Evolutionary conservation across 92 coral and sea anemone genomes (phyloP).

Genomic region (Heteractis magnifica): DNA sequence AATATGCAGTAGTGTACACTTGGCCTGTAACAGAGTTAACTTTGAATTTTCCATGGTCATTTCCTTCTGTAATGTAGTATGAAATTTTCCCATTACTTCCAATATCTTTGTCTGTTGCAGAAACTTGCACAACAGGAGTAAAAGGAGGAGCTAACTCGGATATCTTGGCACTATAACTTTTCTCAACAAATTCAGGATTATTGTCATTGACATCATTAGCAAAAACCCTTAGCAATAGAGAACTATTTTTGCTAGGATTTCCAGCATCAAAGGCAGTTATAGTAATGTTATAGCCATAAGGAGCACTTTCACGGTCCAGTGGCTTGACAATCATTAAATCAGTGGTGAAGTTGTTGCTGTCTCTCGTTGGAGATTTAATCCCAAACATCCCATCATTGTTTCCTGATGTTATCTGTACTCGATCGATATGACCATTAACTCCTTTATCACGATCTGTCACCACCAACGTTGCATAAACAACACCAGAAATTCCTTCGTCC

Average conservation of each 20-base stretch:
- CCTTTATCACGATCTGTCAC: slow-evolving; percentile 79
- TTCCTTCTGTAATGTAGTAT: slow-evolving; percentile 64
- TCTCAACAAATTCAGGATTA: slow-evolving; percentile 54
- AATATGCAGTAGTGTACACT: slow-evolving; percentile 55
- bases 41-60: slow-evolving; percentile 52
- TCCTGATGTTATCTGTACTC: slow-evolving; percentile 74
- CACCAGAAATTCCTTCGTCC: slow-evolving; percentile 50
- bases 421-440: slow-evolving; percentile 76
- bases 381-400: slow-evolving; percentile 61
- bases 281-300: slow-evolving; percentile 59
- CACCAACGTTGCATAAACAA: slow-evolving; percentile 61
- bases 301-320: slow-evolving; percentile 59
- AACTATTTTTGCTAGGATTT: slow-evolving; percentile 65
- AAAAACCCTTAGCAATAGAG: slow-evolving; percentile 52
- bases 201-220: slow-evolving; percentile 60
- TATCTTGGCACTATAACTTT: slow-evolving; percentile 64
- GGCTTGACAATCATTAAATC: slow-evolving; percentile 63
- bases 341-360: slow-evolving; percentile 43
- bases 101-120: slow-evolving; percentile 60
- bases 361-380: slow-evolving; percentile 54
- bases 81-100: slow-evolving; percentile 54
- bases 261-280: slow-evolving; percentile 83
- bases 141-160: slow-evolving; percentile 81
- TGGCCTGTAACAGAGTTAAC: slow-evolving; percentile 74
- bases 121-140: slow-evolving; percentile 69